These are phyloP conservation scores for Opisthograptis luteolata DNA, from an alignment of 2,888 invertebrate species.

Conservation along the genomic window DNA sequence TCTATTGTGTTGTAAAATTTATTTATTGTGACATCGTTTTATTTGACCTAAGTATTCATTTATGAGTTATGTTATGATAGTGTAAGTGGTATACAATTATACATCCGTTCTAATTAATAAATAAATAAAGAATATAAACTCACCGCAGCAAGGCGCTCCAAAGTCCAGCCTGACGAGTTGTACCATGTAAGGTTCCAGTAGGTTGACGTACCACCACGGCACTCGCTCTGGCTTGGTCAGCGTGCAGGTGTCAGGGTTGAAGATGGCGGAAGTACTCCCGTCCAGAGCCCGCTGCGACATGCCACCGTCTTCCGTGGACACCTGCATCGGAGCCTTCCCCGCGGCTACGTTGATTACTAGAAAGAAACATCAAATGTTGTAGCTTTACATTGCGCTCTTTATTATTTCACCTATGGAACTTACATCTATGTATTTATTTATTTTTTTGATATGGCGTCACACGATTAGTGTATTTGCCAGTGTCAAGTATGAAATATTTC, in stretches of 20 bases:
- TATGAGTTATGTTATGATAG: too few species aligned
- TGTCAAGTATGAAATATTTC: too few species aligned
- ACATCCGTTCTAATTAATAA: too few species aligned
- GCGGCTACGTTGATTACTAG: conserved; percentile 96
- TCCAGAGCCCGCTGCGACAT: conserved; percentile 96
- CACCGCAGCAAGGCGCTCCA: conserved; percentile 95
- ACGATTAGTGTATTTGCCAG: too few species aligned
- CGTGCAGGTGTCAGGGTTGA: conserved; percentile 93
- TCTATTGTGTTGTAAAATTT: too few species aligned
- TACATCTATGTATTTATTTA: too few species aligned
- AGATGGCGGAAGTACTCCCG: conserved; percentile 93
- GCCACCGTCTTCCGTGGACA: conserved; percentile 91
- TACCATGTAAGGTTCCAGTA: conserved; percentile 97
- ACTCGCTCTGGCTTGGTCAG: conserved; percentile 92
- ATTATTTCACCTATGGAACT: too few species aligned
- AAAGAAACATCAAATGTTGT: conserved; percentile 44
- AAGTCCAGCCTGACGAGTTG: conserved; percentile 95
- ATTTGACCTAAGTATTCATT: too few species aligned
- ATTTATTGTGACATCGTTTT: too few species aligned
- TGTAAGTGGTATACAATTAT: too few species aligned
- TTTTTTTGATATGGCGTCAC: too few species aligned
- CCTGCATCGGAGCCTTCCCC: conserved; percentile 97
- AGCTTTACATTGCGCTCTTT: too few species aligned
- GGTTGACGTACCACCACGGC: conserved; percentile 98
- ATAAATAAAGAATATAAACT: conserved; percentile 70